Evolutionary conservation across 2,113 vertebrate genomes (phyloP).

Genomic region (Grammomys dolichurus): DNA sequence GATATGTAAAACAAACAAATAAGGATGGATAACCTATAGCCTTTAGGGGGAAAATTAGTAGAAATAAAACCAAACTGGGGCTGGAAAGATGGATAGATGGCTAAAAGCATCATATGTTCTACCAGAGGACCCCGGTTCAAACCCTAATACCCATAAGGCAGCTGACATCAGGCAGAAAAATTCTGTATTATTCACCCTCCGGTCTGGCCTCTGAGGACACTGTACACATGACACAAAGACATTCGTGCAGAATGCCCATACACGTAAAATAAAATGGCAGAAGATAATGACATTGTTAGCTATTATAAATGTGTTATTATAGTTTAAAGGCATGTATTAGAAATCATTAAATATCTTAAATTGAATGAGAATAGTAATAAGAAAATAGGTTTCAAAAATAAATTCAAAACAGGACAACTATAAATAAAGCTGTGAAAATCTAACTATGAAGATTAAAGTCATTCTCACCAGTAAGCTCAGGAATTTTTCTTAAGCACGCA

Average conservation of each 20-base stretch:
- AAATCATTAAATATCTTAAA: background rate
- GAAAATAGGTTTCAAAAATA: background rate
- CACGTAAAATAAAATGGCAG: background rate
- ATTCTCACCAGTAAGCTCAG: background rate
- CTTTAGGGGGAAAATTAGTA: background rate
- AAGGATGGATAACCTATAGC: background rate
- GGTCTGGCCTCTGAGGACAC: background rate
- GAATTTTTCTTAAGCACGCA: background rate
- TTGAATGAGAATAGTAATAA: too few relatives aligned
- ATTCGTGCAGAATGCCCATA: background rate
- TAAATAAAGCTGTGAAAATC: background rate
- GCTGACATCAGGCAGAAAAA: background rate
- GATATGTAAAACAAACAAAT: background rate
- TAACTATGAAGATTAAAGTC: background rate
- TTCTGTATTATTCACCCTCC: background rate
- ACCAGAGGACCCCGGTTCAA: background rate
- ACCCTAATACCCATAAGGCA: too few relatives aligned
- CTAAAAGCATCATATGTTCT: background rate
- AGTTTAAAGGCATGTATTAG: background rate
- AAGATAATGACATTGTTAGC: background rate
- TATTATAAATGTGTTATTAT: background rate
- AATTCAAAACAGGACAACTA: background rate
- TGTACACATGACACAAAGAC: background rate
- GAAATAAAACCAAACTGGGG: background rate
- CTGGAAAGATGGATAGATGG: background rate